Evolutionary conservation across 2,113 vertebrate genomes (phyloP), one percentile per base, ranked within the genome.

Genomic region (Panurus biarmicus): DNA sequence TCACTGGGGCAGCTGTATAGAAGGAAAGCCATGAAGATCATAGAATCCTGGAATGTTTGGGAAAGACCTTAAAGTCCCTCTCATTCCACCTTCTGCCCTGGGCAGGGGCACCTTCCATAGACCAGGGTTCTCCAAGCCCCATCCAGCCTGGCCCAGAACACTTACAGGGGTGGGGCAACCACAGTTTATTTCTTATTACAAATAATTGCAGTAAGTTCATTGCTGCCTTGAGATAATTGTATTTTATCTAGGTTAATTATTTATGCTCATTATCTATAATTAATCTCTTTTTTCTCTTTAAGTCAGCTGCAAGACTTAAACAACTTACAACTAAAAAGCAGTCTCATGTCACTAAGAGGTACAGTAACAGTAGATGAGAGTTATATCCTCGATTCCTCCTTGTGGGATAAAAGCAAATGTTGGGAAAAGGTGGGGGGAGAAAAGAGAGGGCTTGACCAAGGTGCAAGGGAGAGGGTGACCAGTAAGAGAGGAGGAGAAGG

Each of bases 251-350:
- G 28, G 17, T 44, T 38, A 6, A 33, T 77, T 9, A 31, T 33
- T 60, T 48, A 24, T 38, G 28, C 42, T 66, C 44, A 26, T 66
- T 78, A 24, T 45, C 8, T 60, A 12, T 70, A 62, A 74, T 66
- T 62, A 62, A 58, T 66, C 2, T 53, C 36, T 48, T 91, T 88
- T 44, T 79, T 58, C 93, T 91, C 90, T 96, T 97, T 15, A 93
- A 98, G 98, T 95, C 98, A 86, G 98, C 98, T 69, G 94, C 97
- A 96, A 96, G 95, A 73, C 95, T 98, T 62, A 85, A 75, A 14
- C 69, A 96, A 70, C 96, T 97, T 47, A 48, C 94, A 54, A 62
- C 86, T 28, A 97, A 87, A 85, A 96, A 24, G 14, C 84, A 45
- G 2, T 36, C 94, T 47, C 38, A 18, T 6, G 66, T 65, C 87